Base-by-base conservation (phyloP, 2,888 invertebrate genomes). In the Tanypteryx hageni region DNA sequence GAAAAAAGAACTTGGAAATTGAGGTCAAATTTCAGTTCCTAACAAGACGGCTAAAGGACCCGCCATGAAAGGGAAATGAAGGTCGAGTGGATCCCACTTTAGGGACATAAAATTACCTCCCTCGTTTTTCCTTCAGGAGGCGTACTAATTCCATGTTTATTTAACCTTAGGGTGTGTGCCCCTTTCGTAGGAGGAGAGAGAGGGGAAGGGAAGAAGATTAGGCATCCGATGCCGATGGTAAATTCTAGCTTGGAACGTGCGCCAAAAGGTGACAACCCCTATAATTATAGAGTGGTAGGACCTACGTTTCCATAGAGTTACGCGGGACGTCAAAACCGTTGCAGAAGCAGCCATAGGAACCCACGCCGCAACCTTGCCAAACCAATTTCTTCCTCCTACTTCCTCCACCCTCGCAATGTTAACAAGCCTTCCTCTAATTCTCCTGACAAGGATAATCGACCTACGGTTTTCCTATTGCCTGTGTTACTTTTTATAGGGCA, bases 21-120 rank as follows among this genome's bases (percentile, higher is more conserved):
- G 76, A 76, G 76, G 76, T n/a, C 76, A 76, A 76, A 76, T 16
- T 76, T 76, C 4, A 22, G 76, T 76, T 22, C 76, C 76, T 76
- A 22, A 22, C 76, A 68, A 68, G 64, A n/a, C 64, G 76, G 27
- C 22, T 10, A 22, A 76, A 76, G 76, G 22, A 76, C 11, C 76
- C n/a, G 22, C 76, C 76, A 27, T 27, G 76, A 76, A 76, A 76
- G 76, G 76, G 76, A 76, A 76, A 76, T 76, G 76, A 76, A 76
- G 76, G 76, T 76, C 76, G 76, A 27, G 76, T n/a, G 76, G 7
- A 76, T 76, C 76, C 76, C 76, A 76, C 76, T 76, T 76, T 22
- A 76, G 76, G 76, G 76, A 76, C 76, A 76, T 76, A 76, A 76
- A 76, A 76, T 76, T 76, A 5, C 76, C 76, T 76, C 27, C 27